These are phyloP conservation scores for Uria lomvia DNA, from an alignment of 2,113 vertebrate species.

Conservation along the genomic window DNA sequence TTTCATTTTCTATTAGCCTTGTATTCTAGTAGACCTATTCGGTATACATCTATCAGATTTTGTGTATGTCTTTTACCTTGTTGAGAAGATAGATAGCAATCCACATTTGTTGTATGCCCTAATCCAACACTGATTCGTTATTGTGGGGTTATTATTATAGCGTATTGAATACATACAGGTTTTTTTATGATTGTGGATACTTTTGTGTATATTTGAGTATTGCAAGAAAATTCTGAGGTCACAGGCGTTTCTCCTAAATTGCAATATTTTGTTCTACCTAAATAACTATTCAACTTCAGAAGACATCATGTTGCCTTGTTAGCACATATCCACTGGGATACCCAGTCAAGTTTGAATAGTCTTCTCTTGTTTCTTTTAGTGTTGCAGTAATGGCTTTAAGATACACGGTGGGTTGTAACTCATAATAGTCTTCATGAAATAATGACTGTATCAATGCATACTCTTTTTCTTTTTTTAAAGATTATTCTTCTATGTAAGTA, in stretches of 20 bases:
- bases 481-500: neutral
- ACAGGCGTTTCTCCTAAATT: neutral
- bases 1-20: neutral
- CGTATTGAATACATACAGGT: rapidly evolving
- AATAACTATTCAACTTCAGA: neutral
- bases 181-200: neutral
- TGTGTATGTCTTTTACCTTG: neutral
- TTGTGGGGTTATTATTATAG: neutral
- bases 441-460: neutral
- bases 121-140: neutral
- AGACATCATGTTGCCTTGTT: neutral
- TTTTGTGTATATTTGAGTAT: neutral
- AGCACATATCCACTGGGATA: neutral
- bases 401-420: neutral
- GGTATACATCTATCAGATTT: neutral
- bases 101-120: neutral
- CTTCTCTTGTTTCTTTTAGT: neutral
- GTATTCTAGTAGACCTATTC: neutral
- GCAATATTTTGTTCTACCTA: neutral
- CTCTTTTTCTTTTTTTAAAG: neutral
- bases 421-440: neutral
- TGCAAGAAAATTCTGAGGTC: neutral
- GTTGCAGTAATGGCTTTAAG: neutral
- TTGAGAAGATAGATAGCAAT: neutral
- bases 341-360: neutral